Evolutionary conservation across 2,888 invertebrate species (phyloP).

Genomic region (Tethea ocularis): DNA sequence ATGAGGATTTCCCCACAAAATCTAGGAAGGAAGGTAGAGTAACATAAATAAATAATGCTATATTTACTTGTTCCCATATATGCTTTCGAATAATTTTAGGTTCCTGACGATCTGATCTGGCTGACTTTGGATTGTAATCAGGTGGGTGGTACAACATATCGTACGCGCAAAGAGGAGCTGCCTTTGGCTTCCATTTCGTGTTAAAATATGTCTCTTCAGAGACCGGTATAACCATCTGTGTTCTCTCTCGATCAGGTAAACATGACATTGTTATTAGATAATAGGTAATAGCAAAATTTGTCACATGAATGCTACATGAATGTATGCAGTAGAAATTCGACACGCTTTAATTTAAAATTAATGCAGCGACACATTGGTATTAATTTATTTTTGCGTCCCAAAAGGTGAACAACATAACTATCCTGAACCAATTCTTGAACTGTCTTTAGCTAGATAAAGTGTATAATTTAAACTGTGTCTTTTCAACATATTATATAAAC

Average conservation of each 20-base stretch:
- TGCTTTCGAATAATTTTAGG: conserved; percentile 69
- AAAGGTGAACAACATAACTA: too few relatives aligned
- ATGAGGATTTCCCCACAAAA: too few relatives aligned
- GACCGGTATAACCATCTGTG: conserved; percentile 68
- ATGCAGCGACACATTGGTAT: background rate
- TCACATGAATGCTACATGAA: background rate
- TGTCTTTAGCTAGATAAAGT: too few relatives aligned
- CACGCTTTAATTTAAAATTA: background rate
- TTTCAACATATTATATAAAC: too few relatives aligned
- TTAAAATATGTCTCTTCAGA: conserved; percentile 68
- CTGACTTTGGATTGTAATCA: conserved; percentile 72
- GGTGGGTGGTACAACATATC: conserved; percentile 78
- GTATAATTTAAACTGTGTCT: too few relatives aligned
- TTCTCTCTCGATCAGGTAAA: conserved; percentile 48
- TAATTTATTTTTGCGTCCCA: background rate
- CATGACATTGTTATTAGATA: conserved; percentile 22
- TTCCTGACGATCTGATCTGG: conserved; percentile 71
- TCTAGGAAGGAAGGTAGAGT: too few relatives aligned
- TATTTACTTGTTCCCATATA: conserved; percentile 72
- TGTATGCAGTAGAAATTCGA: background rate
- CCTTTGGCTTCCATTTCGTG: conserved; percentile 59
- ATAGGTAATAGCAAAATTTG: too few relatives aligned
- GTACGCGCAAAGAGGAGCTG: conserved; percentile 62
- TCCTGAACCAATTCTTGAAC: too few relatives aligned
- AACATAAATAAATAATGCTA: background rate